phyloP scores from a whole-genome alignment of 92 coral and sea anemone species.

The Galaxea fascicularis region DNA sequence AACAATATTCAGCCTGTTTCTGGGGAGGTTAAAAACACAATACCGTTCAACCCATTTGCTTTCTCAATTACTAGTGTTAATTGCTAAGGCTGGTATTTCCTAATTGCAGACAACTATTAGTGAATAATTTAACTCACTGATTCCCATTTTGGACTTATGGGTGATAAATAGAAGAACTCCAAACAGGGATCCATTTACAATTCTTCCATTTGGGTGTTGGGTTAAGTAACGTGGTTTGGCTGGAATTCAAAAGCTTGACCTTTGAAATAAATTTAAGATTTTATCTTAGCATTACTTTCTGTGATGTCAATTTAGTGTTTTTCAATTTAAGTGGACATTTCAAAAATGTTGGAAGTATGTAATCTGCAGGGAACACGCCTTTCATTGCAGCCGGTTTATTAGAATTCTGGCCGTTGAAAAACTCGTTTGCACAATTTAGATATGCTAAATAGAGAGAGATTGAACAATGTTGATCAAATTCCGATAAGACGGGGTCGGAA shows the following conservation, averaged over 20 bases:
- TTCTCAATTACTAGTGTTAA: background rate
- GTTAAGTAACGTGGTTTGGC: background rate
- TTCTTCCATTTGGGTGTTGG: background rate
- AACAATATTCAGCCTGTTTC: too few species aligned
- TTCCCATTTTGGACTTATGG: background rate
- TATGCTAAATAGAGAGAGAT: background rate
- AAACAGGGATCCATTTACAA: background rate
- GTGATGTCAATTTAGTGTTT: background rate
- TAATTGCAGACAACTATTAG: background rate
- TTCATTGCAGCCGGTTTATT: background rate
- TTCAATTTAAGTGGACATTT: background rate
- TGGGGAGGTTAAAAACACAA: too few species aligned
- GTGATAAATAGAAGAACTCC: background rate
- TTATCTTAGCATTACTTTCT: background rate
- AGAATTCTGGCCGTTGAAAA: too few species aligned
- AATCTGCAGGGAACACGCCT: background rate
- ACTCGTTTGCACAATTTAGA: background rate
- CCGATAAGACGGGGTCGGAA: background rate
- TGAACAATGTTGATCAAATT: slow-evolving; percentile 1
- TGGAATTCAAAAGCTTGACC: too few species aligned
- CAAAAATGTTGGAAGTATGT: background rate
- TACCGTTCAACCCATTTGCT: background rate
- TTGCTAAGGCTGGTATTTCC: background rate
- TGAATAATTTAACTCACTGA: background rate
- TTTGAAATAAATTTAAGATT: too few species aligned